phyloP scores from a whole-genome alignment of 2,888 invertebrate species.

The Temnothorax rugatulus region DNA sequence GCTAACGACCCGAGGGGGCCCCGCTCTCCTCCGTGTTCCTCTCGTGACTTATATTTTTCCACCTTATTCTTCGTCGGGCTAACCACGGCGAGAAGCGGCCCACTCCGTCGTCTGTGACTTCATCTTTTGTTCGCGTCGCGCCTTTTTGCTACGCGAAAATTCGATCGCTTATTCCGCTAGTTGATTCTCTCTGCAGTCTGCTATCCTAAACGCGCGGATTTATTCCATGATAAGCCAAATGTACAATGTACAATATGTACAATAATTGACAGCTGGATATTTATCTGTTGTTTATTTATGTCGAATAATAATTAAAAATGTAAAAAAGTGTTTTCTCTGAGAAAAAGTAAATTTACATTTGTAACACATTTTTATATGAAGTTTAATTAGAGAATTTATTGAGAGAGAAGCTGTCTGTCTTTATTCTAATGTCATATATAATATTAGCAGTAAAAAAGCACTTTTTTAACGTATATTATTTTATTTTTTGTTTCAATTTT shows the following conservation, averaged over 20 bases:
- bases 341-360: not conserved
- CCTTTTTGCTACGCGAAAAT: conserved; percentile 31
- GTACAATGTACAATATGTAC: no score
- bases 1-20: conserved; percentile 76
- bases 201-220: not conserved
- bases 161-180: conserved; percentile 28
- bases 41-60: conserved; percentile 76
- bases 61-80: conserved; percentile 64
- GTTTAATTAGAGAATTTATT: not conserved
- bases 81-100: conserved; percentile 26
- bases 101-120: conserved; percentile 9
- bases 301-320: not conserved
- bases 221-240: not conserved
- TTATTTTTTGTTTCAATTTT: not conserved
- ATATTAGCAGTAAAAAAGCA: not conserved
- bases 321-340: not conserved
- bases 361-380: not conserved
- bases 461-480: not conserved
- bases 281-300: not conserved
- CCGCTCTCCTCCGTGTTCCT: conserved; percentile 22
- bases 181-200: not conserved
- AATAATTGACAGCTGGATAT: not conserved
- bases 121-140: conserved; percentile 34
- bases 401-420: not conserved
- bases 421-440: not conserved